Base-by-base conservation (phyloP, 2,113 vertebrate genomes). In the Crotalus tigris region DNA sequence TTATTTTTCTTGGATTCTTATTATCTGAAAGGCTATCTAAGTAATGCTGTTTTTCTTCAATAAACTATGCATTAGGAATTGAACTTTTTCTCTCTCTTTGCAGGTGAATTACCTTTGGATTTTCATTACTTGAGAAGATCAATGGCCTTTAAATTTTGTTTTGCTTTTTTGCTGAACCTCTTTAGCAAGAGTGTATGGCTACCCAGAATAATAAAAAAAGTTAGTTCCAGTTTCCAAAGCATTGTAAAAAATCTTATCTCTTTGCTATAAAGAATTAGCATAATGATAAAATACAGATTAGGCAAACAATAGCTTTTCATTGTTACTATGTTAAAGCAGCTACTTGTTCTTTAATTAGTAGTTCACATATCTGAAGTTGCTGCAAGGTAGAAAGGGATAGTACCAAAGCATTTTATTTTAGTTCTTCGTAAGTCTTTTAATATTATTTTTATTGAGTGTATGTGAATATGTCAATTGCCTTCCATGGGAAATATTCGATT, bases 81-180 rank as follows among this genome's bases (percentile, higher is more conserved):
- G 95, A 29, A 87, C 13, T 92, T 92, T 49, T 6, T 92, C 55
- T n/a, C 59, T 1, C 39, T 93, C 33, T 94, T 94, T 58, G 57
- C 91, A 91, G 90, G 87, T 93, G 85, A 96, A 95, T 95, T 93
- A 95, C 94, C 93, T 96, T 92, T 94, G 88, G 39, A 94, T 96
- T 95, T 95, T 26, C 92, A 87, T 95, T 94, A 6, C 53, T 88
- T 89, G 26, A 88, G 81, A 93, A 93, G 39, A 95, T 54, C 58
- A 94, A 95, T n/a, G 44, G 94, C 61, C 58, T 95, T 90, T 69
- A 89, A 58, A 89, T 55, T 15, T 93, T 21, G 93, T 94, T 57
- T 59, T 94, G 11, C 51, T 93, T 29, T 94, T 46, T 94, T 89
- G 90, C 81, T 15, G 5, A 91, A 85, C 93, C 49, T 4, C 92